Evolutionary conservation across 1,140 invertebrate genomes (phyloP).

Genomic region (Tetramorium alpestre): DNA sequence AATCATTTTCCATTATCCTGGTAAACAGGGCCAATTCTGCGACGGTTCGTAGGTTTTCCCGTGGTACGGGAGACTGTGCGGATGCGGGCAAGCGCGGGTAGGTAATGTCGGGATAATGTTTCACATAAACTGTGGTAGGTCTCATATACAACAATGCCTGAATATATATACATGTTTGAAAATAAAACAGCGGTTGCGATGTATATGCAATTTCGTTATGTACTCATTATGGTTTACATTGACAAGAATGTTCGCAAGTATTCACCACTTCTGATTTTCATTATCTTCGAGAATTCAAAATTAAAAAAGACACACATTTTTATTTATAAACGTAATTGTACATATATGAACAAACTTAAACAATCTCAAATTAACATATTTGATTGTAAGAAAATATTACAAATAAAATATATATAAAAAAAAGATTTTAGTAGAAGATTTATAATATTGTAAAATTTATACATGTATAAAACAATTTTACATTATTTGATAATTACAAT

Average conservation of each 20-base stretch:
- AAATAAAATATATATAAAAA: not conserved
- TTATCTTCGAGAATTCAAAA: not conserved
- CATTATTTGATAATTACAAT: not conserved
- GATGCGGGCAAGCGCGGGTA: slow-evolving; percentile 70
- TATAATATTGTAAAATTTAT: not conserved
- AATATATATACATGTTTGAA: not conserved
- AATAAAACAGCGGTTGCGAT: slow-evolving; percentile 32
- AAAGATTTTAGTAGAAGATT: not conserved
- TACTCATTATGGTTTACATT: slow-evolving; percentile 35
- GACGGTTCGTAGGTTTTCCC: slow-evolving; percentile 69
- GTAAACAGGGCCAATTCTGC: slow-evolving; percentile 76
- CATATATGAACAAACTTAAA: not conserved
- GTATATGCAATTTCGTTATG: slow-evolving; percentile 68
- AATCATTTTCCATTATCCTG: slow-evolving; percentile 77
- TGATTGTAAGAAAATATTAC: not conserved
- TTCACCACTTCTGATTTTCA: not conserved
- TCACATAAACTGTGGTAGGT: slow-evolving; percentile 83
- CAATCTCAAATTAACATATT: not conserved
- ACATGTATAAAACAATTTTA: not conserved
- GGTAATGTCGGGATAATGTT: slow-evolving; percentile 85
- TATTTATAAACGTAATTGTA: not conserved
- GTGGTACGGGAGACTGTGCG: not conserved
- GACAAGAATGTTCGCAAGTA: not conserved
- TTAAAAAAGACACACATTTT: not conserved
- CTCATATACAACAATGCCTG: slow-evolving; percentile 54